Evolutionary conservation across 2,888 invertebrate species (phyloP).

Genomic region (Drosophila pegasa): DNA sequence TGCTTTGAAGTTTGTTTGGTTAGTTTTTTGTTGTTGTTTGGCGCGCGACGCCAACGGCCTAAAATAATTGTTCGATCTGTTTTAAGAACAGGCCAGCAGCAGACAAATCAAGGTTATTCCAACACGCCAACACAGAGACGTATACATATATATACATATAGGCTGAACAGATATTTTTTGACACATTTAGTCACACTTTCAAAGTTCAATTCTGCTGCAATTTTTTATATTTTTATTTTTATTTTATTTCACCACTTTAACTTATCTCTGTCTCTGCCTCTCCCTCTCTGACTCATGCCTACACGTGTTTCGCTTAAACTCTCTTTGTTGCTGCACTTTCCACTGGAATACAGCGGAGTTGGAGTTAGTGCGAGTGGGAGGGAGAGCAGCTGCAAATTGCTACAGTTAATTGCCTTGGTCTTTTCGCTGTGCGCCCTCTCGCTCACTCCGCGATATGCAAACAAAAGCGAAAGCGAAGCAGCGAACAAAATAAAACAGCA

Average conservation of each 20-base stretch:
- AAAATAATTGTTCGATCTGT: slow-evolving; percentile 18
- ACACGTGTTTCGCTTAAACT: slow-evolving; percentile 44
- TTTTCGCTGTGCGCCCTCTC: slow-evolving; percentile 20
- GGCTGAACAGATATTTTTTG: slow-evolving; percentile 9
- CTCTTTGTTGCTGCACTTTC: slow-evolving; percentile 31
- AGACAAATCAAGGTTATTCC: slow-evolving; percentile 58
- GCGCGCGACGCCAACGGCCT: slow-evolving; percentile 11
- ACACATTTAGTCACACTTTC: slow-evolving; percentile 32
- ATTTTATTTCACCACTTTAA: slow-evolving; percentile 29
- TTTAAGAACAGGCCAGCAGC: slow-evolving; percentile 34
- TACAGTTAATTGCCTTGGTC: slow-evolving; percentile 12
- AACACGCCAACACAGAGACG: slow-evolving; percentile 1
- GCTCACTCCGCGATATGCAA: slow-evolving; percentile 15
- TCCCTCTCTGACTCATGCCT: slow-evolving; percentile 41
- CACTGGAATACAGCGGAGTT: slow-evolving; percentile 4
- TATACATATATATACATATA: not conserved
- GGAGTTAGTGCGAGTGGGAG: slow-evolving; percentile 20
- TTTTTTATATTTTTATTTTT: slow-evolving; percentile 14
- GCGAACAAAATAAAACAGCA: slow-evolving; percentile 32
- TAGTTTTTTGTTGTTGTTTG: slow-evolving; percentile 23
- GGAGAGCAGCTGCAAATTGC: slow-evolving; percentile 9
- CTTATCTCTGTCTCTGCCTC: slow-evolving; percentile 43
- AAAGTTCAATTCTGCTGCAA: slow-evolving; percentile 46
- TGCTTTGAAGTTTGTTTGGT: slow-evolving; percentile 35
- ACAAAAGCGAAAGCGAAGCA: slow-evolving; percentile 49